Evolutionary conservation across 2,113 vertebrate genomes (phyloP).

Genomic region (Lophochroa leadbeateri): DNA sequence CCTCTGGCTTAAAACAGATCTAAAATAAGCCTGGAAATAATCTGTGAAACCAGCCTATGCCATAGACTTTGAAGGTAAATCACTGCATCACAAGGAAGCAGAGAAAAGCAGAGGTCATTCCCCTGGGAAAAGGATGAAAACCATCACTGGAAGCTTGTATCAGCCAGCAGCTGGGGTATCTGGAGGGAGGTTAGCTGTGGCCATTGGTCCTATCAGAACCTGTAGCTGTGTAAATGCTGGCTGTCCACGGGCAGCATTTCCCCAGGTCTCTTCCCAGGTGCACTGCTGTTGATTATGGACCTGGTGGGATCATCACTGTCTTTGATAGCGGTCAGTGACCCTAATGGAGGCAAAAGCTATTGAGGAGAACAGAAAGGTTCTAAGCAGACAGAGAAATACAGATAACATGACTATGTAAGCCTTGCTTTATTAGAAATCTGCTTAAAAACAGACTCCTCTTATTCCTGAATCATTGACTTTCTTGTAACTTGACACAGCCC

Average conservation of each 20-base stretch:
- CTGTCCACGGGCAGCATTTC: background rate
- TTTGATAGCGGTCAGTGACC: background rate
- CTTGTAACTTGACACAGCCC: background rate
- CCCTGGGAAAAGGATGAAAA: background rate
- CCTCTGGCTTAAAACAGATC: background rate
- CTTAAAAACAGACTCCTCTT: background rate
- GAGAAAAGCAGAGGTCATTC: background rate
- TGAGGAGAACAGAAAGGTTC: fast-evolving
- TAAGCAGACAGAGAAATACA: background rate
- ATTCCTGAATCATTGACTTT: background rate
- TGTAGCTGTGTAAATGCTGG: background rate
- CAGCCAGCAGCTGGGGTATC: background rate
- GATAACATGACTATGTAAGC: background rate
- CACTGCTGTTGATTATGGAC: background rate
- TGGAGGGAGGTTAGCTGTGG: background rate
- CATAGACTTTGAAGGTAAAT: background rate
- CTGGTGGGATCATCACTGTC: background rate
- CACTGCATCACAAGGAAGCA: background rate
- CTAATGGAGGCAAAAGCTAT: background rate
- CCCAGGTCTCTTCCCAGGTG: background rate
- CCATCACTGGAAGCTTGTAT: background rate
- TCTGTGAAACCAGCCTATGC: background rate
- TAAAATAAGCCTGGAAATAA: slow-evolving; percentile 1
- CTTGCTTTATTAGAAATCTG: background rate
- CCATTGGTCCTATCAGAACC: background rate